Percentiles rank a stretch among this genome's conserved stretches.
Conservation (phyloP, 2,797 vertebrate genomes). For the Chromobotia macracanthus region DNA sequence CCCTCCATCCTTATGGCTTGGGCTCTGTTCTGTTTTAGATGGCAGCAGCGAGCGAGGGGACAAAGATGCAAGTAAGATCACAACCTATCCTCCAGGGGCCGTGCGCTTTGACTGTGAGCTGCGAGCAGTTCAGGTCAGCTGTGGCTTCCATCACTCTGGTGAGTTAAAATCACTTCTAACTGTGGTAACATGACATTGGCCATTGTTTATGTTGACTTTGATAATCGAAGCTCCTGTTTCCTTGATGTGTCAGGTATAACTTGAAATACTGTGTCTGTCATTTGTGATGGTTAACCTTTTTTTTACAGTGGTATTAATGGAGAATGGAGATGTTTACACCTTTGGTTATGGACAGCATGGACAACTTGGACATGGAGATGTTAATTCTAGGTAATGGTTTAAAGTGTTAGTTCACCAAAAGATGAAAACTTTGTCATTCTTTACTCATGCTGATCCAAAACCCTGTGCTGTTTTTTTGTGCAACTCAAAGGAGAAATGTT, state of each 20-base stretch:
- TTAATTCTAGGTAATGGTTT: constrained; percentile 91
- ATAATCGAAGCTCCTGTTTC: neutral
- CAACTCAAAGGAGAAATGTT: neutral
- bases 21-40: constrained; percentile 75
- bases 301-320: constrained; percentile 93
- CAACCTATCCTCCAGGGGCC: constrained; percentile 95
- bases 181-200: neutral
- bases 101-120: constrained; percentile 95
- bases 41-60: constrained; percentile 96
- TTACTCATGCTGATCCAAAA: neutral
- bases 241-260: neutral
- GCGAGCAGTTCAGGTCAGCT: constrained; percentile 95
- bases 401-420: neutral
- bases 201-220: constrained; percentile 15
- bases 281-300: neutral
- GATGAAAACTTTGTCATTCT: neutral
- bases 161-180: constrained; percentile 51
- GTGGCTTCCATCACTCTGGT: constrained; percentile 99
- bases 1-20: constrained; percentile 46
- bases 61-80: constrained; percentile 98
- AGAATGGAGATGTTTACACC: constrained; percentile 97
- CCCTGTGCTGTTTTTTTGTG: neutral
- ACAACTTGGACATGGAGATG: constrained; percentile 95
- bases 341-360: constrained; percentile 99
- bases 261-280: neutral